Evolutionary conservation across 2,888 invertebrate species (phyloP).

Genomic region (Psylliodes chrysocephalus): DNA sequence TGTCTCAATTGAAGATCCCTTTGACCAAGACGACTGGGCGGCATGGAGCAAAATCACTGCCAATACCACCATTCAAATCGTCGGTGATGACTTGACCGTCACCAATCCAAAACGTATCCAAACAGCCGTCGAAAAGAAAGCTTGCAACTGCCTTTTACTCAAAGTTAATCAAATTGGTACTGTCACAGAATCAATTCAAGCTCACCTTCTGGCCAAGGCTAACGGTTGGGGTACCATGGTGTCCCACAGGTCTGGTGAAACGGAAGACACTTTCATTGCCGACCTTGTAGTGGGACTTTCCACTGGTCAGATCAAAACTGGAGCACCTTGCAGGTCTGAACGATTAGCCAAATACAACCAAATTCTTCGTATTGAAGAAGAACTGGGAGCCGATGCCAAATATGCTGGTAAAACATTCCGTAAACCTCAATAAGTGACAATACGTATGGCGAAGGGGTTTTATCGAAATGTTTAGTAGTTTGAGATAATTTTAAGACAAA

Average conservation of each 20-base stretch:
- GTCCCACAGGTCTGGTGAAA: constrained; percentile 96
- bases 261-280: constrained; percentile 99
- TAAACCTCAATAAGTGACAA: constrained; percentile 69
- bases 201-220: constrained; percentile 86
- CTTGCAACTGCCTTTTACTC: constrained; percentile 95
- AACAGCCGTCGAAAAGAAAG: constrained; percentile 95
- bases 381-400: constrained; percentile 89
- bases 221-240: constrained; percentile 99
- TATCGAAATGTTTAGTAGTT: constrained; percentile 8
- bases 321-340: constrained; percentile 98
- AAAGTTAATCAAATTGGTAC: constrained; percentile 99
- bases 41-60: constrained; percentile 88
- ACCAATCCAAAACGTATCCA: constrained; percentile 93
- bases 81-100: constrained; percentile 97
- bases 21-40: constrained; percentile 99
- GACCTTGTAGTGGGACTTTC: constrained; percentile 98
- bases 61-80: constrained; percentile 84
- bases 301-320: constrained; percentile 99
- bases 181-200: constrained; percentile 96
- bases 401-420: constrained; percentile 98
- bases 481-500: constrained; percentile 5
- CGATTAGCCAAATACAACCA: constrained; percentile 99
- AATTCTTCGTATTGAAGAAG: constrained; percentile 97
- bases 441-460: not conserved
- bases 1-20: constrained; percentile 98